A percentile compares a stretch with the other conserved stretches of the same genome.
phyloP scores from a whole-genome alignment of 2,113 vertebrate genomes.

The Dipodomys spectabilis region DNA sequence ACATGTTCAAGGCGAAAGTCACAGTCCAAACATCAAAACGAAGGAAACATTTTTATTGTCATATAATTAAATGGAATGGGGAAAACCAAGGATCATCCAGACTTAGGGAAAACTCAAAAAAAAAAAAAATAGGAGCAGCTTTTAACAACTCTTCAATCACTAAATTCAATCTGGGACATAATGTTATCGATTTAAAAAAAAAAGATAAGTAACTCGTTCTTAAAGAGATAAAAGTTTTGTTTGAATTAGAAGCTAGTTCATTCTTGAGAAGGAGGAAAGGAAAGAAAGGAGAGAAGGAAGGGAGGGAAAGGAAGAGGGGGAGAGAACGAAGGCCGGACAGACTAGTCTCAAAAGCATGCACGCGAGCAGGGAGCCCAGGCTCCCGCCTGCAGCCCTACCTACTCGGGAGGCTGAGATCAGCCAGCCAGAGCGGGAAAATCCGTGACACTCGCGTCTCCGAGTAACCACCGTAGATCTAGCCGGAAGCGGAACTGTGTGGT shows the following conservation, averaged over 20 bases:
- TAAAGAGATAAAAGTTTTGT: neutral
- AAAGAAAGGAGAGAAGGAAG: too few relatives aligned
- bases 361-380: too few relatives aligned
- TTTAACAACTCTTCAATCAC: conserved; percentile 13
- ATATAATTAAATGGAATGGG: conserved; percentile 37
- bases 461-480: too few relatives aligned
- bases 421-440: too few relatives aligned
- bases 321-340: too few relatives aligned
- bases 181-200: neutral
- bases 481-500: too few relatives aligned
- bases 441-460: too few relatives aligned
- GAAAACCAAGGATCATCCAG: neutral
- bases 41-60: neutral
- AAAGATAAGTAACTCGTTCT: neutral
- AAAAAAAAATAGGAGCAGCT: neutral
- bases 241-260: neutral
- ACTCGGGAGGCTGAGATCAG: too few relatives aligned
- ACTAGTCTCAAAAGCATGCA: too few relatives aligned
- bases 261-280: neutral
- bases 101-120: conserved; percentile 47
- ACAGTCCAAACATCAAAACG: neutral
- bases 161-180: neutral
- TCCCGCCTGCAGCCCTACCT: too few relatives aligned
- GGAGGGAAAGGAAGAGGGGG: too few relatives aligned
- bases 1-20: conserved; percentile 13